phyloP scores from a whole-genome alignment of 2,888 invertebrate genomes.

The Tigriopus californicus region DNA sequence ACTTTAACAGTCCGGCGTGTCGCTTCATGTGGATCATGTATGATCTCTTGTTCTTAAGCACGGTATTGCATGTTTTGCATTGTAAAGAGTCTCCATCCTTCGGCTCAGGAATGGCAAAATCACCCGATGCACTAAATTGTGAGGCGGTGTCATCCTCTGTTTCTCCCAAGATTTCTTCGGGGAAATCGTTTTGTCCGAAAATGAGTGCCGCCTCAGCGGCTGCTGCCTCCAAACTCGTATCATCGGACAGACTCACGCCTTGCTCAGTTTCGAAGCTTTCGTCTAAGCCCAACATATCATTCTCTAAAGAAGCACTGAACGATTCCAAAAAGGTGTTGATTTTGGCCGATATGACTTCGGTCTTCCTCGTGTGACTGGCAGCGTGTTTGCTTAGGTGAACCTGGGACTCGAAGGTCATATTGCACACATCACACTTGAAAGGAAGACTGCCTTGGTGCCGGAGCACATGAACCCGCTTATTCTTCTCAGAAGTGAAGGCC shows the following conservation, averaged over 20 bases:
- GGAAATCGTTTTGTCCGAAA: not conserved
- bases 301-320: conserved; percentile 12
- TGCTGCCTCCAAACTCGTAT: conserved; percentile 8
- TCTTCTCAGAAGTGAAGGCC: conserved; percentile 8
- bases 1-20: conserved; percentile 2
- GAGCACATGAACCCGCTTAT: conserved; percentile 4
- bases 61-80: conserved; percentile 4
- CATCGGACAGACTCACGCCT: not conserved
- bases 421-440: conserved; percentile 11
- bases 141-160: not conserved
- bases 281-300: conserved; percentile 1
- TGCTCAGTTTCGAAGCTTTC: conserved; percentile 2
- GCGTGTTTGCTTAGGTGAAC: conserved; percentile 10
- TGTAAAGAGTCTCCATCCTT: not conserved
- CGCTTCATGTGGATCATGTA: conserved; percentile 11
- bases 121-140: not conserved
- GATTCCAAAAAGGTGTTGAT: conserved; percentile 15
- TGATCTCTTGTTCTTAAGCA: conserved; percentile 5
- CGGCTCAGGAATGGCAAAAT: not conserved
- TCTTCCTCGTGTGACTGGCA: conserved; percentile 6
- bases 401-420: conserved; percentile 11
- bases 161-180: not conserved
- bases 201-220: conserved; percentile 1
- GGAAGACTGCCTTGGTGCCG: conserved; percentile 13
- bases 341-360: conserved; percentile 11